phyloP scores from a whole-genome alignment of 1,140 invertebrate genomes.

The Anadara kagoshimensis region DNA sequence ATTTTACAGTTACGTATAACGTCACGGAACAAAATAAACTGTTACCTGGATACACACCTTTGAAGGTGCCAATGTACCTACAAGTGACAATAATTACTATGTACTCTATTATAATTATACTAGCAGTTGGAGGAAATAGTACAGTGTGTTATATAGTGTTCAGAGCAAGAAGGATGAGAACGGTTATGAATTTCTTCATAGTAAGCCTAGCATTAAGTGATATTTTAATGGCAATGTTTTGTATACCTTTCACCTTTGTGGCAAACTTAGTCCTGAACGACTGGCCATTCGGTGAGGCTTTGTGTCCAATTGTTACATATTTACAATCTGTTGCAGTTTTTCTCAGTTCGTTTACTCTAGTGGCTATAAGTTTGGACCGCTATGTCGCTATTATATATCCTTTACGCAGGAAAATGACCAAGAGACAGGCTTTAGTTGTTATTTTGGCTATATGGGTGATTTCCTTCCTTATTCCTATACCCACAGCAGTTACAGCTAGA shows the following conservation, averaged over 20 bases:
- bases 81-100: conserved; percentile 62
- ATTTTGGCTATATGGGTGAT: conserved; percentile 86
- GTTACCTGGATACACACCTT: conserved; percentile 18
- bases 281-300: conserved; percentile 93
- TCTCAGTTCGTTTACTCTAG: conserved; percentile 93
- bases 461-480: conserved; percentile 86
- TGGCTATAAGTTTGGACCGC: conserved; percentile 96
- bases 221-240: conserved; percentile 93
- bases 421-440: conserved; percentile 81
- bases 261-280: conserved; percentile 88
- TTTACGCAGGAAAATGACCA: conserved; percentile 85
- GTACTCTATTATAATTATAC: conserved; percentile 60
- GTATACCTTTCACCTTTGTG: conserved; percentile 94
- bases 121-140: conserved; percentile 85
- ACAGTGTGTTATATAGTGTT: conserved; percentile 93
- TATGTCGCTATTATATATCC: conserved; percentile 96
- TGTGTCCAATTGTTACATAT: conserved; percentile 90
- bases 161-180: conserved; percentile 88
- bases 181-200: conserved; percentile 97
- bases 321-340: conserved; percentile 96
- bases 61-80: conserved; percentile 47
- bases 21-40: too few relatives aligned
- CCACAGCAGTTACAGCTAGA: conserved; percentile 82
- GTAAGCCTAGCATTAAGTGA: conserved; percentile 96
- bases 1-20: too few relatives aligned